Evolutionary conservation across 2,113 vertebrate genomes (phyloP), one percentile per base, ranked within the genome.

Genomic region (Hypomesus transpacificus): DNA sequence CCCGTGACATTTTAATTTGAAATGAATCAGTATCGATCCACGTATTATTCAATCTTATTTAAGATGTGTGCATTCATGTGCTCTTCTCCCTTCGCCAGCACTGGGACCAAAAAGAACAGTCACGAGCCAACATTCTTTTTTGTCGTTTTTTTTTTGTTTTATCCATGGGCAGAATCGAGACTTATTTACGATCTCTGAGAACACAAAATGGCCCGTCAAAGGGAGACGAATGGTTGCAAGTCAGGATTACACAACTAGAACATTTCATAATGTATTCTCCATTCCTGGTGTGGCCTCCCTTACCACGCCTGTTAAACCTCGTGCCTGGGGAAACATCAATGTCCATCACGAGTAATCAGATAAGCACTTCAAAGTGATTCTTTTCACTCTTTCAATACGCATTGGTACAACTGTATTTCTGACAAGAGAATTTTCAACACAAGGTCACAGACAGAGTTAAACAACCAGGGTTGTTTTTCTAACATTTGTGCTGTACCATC

Each of bases 241-340:
- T 28, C 1, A 68, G 54, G 14, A 50, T 83, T 85, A 66, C 22
- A 54, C 72, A 84, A 82, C 50, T 3, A 39, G n/a, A 77, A 80
- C 80, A 75, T 67, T 69, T 67, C 68, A 71, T 76, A 57, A 46
- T 4, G 51, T 59, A 61, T 60, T 26, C 8, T 53, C 59, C n/a
- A 64, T 34, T 61, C 70, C 62, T 31, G 16, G 50, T 21, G 39
- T 6, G 50, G 50, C 52, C 56, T 53, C 24, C 54, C 21, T 9
- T 7, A 17, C 64, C 52, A 34, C 17, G 52, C 17, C 20, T 56
- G 24, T 9, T 8, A 52, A 51, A 24, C 4, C 11, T 31, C 53
- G 21, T 22, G 34, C 31, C 31, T 20, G 46, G 16, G 51, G 66
- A 8, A 68, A 68, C 21, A 4, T 66, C 46, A 66, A n/a, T 61